Percentiles rank a stretch among this genome's conserved stretches.
Conservation (phyloP, 2,797 vertebrate species). For the Myiothlypis chrysogaster region DNA sequence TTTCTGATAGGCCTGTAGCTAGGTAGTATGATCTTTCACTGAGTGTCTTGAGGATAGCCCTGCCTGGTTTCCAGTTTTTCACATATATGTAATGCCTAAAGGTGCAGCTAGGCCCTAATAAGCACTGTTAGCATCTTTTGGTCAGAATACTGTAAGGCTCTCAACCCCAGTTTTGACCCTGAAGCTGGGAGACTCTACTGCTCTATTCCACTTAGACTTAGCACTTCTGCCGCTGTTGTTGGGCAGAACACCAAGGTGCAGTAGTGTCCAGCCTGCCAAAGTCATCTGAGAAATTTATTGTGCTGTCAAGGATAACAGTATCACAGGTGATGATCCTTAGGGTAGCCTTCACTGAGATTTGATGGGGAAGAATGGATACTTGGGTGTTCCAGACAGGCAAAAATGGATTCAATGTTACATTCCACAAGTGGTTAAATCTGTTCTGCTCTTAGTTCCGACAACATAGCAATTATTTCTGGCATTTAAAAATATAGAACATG, state of each 20-base stretch:
- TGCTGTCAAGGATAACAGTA: neutral
- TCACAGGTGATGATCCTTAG: neutral
- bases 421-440: neutral
- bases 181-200: neutral
- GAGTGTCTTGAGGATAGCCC: neutral
- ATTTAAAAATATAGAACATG: neutral
- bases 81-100: neutral
- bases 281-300: neutral
- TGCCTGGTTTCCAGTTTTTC: neutral
- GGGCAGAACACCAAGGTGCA: neutral
- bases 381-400: neutral
- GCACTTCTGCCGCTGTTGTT: neutral
- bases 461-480: neutral
- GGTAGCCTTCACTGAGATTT: neutral
- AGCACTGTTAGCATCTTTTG: neutral
- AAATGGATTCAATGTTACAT: rapidly evolving
- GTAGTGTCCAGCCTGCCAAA: neutral
- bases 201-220: neutral
- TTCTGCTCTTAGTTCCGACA: neutral
- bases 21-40: neutral
- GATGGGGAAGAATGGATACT: neutral
- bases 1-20: neutral
- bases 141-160: neutral
- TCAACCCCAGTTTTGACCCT: neutral
- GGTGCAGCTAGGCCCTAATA: neutral